Evolutionary conservation across 1,140 invertebrate genomes (phyloP).

Genomic region (Drosophila ambigua): DNA sequence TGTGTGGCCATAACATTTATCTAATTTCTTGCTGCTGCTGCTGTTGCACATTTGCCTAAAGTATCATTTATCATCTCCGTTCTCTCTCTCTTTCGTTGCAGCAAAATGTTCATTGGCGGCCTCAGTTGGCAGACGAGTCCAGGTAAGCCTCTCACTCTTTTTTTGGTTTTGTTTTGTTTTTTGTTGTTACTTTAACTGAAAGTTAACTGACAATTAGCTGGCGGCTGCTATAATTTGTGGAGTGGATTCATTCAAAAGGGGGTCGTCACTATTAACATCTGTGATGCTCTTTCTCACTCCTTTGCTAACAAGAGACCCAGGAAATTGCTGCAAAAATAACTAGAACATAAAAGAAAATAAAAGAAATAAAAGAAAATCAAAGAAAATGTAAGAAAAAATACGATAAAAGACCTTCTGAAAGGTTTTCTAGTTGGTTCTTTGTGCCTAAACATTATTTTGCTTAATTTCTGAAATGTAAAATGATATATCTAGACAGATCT

Average conservation of each 20-base stretch:
- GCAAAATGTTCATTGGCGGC: constrained; percentile 99
- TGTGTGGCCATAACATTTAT: constrained; percentile 42
- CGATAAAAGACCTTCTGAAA: too few species aligned
- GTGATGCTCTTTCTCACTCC: constrained; percentile 20
- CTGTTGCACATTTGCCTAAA: constrained; percentile 37
- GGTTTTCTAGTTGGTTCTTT: too few species aligned
- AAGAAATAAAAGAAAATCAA: background rate
- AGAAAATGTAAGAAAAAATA: too few species aligned
- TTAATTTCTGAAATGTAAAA: constrained; percentile 1
- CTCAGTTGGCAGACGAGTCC: constrained; percentile 99
- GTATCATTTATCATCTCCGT: constrained; percentile 64
- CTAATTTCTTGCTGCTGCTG: constrained; percentile 30
- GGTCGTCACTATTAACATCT: constrained; percentile 49
- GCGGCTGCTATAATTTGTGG: constrained; percentile 37
- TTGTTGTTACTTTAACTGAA: constrained; percentile 15
- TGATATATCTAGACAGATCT: constrained; percentile 12
- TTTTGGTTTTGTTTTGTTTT: too few species aligned
- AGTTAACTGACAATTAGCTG: constrained; percentile 58
- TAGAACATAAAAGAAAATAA: background rate
- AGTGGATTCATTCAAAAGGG: constrained; percentile 6
- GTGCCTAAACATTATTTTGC: too few species aligned
- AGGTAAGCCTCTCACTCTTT: constrained; percentile 88
- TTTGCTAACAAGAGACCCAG: constrained; percentile 42
- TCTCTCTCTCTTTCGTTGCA: constrained; percentile 87
- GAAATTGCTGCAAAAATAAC: background rate